These are phyloP conservation scores for Araneus ventricosus DNA, from an alignment of 1,140 invertebrate genomes.

Conservation along the genomic window DNA sequence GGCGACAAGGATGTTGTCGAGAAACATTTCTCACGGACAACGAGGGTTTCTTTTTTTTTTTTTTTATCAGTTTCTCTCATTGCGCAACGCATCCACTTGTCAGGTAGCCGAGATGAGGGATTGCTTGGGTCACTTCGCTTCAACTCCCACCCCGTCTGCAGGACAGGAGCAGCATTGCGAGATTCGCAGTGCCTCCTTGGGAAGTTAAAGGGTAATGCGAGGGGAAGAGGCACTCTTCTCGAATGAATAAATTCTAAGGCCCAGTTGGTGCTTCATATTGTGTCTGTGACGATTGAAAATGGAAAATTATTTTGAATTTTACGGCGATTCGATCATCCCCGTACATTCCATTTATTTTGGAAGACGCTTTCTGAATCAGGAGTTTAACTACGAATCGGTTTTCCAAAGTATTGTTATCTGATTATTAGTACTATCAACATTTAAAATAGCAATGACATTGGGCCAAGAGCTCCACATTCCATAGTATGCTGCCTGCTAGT, in stretches of 20 bases:
- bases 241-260: neutral
- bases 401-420: no score
- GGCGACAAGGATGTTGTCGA: constrained; percentile 26
- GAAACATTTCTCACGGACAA: constrained; percentile 12
- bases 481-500: no score
- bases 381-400: no score
- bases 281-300: no score
- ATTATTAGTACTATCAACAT: no score
- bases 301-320: no score
- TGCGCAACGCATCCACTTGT: neutral
- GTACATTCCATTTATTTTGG: no score
- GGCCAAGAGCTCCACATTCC: no score
- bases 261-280: neutral
- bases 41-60: constrained; percentile 4
- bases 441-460: no score
- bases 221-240: neutral
- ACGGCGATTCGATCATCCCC: no score
- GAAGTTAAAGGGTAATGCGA: constrained; percentile 15
- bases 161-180: neutral
- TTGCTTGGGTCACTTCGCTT: constrained; percentile 18
- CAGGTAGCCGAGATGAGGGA: constrained; percentile 35
- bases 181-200: neutral
- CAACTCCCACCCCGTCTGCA: constrained; percentile 12
- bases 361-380: no score
- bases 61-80: constrained; percentile 9